These are phyloP conservation scores for Tetraodon nigroviridis DNA, from an alignment of 2,113 vertebrate species.

Conservation along the genomic window DNA sequence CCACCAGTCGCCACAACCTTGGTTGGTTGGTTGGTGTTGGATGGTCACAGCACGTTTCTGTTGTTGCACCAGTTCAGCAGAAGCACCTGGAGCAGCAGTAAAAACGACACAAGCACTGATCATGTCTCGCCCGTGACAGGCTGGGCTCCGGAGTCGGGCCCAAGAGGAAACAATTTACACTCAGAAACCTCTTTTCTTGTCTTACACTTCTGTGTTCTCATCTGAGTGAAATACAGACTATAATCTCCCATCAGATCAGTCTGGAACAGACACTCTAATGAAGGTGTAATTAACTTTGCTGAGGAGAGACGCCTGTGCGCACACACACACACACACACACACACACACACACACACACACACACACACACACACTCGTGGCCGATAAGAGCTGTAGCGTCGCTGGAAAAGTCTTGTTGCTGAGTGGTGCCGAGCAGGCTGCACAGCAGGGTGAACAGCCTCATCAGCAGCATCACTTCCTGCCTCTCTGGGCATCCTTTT, in stretches of 20 bases:
- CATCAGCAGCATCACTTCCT: constrained; percentile 58
- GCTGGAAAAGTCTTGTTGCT: constrained; percentile 31
- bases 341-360: background rate
- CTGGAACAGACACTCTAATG: constrained; percentile 44
- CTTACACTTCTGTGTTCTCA: constrained; percentile 1
- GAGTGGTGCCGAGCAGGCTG: constrained; percentile 42
- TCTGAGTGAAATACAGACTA: constrained; percentile 9
- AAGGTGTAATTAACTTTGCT: constrained; percentile 61
- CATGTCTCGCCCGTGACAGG: background rate
- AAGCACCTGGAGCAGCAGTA: no score
- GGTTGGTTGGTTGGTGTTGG: no score
- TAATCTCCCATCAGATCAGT: constrained; percentile 23
- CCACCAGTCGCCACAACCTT: no score
- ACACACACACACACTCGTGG: constrained; percentile 4
- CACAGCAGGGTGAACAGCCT: constrained; percentile 44
- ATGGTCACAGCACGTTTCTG: no score
- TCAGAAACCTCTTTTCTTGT: constrained; percentile 7
- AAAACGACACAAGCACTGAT: no score
- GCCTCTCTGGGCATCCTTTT: constrained; percentile 34
- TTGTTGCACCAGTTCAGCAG: no score
- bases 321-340: constrained; percentile 1
- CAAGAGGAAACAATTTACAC: background rate
- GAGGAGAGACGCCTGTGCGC: background rate
- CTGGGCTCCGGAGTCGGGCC: no score
- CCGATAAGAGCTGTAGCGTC: constrained; percentile 24